A percentile compares a stretch with the other conserved stretches of the same genome.
These are phyloP conservation scores for Hapalemur alaotrensis DNA, from an alignment of 2,797 vertebrate species.

Conservation along the genomic window DNA sequence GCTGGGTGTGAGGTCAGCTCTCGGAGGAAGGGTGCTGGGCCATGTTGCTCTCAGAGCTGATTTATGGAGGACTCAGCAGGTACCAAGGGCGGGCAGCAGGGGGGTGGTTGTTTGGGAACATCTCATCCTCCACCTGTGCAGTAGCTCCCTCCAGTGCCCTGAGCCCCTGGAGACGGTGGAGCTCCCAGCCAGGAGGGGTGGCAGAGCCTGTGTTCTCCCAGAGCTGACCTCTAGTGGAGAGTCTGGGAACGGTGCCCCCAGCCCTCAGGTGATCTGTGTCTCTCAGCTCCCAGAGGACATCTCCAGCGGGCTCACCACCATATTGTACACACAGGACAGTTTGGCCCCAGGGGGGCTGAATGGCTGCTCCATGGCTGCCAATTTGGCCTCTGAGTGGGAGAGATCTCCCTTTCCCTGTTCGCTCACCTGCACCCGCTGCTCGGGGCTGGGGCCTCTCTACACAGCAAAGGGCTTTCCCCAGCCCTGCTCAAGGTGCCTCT, in stretches of 20 bases:
- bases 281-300: not conserved
- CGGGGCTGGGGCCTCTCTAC: not conserved
- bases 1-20: not conserved
- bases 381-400: not conserved
- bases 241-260: not conserved
- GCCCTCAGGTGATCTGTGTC: not conserved
- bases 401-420: not conserved
- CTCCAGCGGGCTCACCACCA: not conserved
- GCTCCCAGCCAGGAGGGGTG: not conserved
- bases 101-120: not conserved
- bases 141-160: not conserved
- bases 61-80: not conserved
- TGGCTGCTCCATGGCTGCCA: not conserved
- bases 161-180: not conserved
- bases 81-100: not conserved
- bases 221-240: constrained; percentile 68
- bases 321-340: not conserved
- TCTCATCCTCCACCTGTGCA: not conserved
- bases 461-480: not conserved
- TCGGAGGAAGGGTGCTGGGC: not conserved
- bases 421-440: not conserved
- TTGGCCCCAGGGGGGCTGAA: not conserved
- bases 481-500: not conserved
- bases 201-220: not conserved
- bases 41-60: not conserved